These are phyloP conservation scores for Drosophila greeni DNA, from an alignment of 2,888 invertebrate genomes.

Conservation along the genomic window DNA sequence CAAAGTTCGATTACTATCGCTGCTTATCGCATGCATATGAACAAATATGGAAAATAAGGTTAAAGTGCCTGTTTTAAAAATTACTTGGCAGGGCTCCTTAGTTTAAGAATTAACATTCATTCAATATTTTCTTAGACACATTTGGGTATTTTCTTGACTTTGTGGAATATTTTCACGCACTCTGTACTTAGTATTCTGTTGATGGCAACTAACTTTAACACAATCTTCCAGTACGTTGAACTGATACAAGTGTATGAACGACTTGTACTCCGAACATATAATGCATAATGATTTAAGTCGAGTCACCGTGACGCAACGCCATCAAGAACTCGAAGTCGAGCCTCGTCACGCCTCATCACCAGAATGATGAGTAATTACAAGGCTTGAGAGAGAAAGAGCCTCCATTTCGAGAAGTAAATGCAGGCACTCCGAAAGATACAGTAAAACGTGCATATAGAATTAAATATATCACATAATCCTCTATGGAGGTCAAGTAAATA, in stretches of 20 bases:
- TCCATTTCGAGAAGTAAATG: constrained; percentile 2
- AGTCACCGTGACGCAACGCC: constrained; percentile 57
- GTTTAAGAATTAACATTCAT: neutral
- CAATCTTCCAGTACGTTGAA: constrained; percentile 16
- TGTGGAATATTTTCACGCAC: constrained; percentile 10
- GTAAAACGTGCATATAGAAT: neutral
- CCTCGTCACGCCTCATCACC: constrained; percentile 42
- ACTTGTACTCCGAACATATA: constrained; percentile 6
- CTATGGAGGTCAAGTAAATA: neutral
- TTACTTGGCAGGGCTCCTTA: neutral
- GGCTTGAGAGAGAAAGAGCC: constrained; percentile 4
- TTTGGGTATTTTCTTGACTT: neutral
- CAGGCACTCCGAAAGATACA: neutral
- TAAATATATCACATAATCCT: neutral
- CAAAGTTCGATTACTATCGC: constrained; percentile 32
- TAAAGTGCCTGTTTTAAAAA: constrained; percentile 6
- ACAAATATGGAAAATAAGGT: constrained; percentile 13
- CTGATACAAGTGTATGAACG: constrained; percentile 18
- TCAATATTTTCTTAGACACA: neutral
- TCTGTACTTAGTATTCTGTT: constrained; percentile 5
- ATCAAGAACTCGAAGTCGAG: constrained; percentile 26
- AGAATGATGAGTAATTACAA: constrained; percentile 29
- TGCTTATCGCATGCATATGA: constrained; percentile 18
- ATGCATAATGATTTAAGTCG: constrained; percentile 36
- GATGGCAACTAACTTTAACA: constrained; percentile 6